These are phyloP conservation scores for Pasiphila rectangulata DNA, from an alignment of 2,888 invertebrate genomes.

Conservation along the genomic window DNA sequence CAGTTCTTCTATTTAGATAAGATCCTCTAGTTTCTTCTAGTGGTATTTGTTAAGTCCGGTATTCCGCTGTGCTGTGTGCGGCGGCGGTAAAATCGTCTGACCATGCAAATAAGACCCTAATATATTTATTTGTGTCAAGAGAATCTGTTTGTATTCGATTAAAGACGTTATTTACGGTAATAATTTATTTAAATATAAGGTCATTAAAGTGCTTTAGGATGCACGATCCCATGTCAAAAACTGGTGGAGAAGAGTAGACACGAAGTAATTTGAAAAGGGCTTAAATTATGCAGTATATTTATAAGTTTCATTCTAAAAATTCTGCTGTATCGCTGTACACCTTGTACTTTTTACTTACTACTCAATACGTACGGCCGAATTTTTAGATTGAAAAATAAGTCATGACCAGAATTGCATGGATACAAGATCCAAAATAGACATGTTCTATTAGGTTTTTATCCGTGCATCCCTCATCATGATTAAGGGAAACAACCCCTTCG, in stretches of 20 bases:
- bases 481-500: conserved; percentile 25
- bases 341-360: too few relatives aligned
- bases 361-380: conserved; percentile 2
- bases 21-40: conserved; percentile 5
- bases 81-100: not conserved
- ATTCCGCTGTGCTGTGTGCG: conserved; percentile 16
- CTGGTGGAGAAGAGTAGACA: not conserved
- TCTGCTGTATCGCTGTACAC: conserved; percentile 2
- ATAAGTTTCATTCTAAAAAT: conserved; percentile 11
- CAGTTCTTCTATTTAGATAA: conserved; percentile 7
- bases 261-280: conserved; percentile 6
- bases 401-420: conserved; percentile 9
- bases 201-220: conserved; percentile 13
- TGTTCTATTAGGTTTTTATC: conserved; percentile 7
- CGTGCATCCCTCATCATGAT: conserved; percentile 20
- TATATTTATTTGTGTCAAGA: not conserved
- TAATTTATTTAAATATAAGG: not conserved
- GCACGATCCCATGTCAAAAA: conserved; percentile 14
- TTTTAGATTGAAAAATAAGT: conserved; percentile 13
- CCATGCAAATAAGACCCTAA: not conserved
- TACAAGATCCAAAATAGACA: not conserved
- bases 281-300: not conserved
- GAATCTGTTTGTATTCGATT: not conserved
- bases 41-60: not conserved
- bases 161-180: not conserved